Evolutionary conservation across 2,113 vertebrate species (phyloP), one percentile per base, ranked within the genome.

Genomic region (Dicaeum eximium): DNA sequence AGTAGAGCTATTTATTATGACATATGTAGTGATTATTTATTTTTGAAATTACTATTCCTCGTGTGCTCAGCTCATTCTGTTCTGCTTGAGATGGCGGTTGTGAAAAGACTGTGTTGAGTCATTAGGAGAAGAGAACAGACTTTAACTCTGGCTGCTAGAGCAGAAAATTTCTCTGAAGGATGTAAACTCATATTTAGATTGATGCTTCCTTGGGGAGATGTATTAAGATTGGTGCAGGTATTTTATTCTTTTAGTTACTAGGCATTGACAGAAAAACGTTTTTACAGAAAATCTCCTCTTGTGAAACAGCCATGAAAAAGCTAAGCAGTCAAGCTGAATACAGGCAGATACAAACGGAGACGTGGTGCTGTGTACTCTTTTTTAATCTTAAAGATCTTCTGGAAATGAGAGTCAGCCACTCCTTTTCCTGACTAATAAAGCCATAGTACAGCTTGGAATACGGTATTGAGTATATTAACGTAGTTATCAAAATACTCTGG

Each of bases 351-450:
- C 15, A 33, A 80, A 64, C 57, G 87, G 56, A 71, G 90, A n/a
- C 25, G 13, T 80, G 81, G n/a, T 48, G 45, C 69, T 94, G 44
- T 71, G 53, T 31, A 28, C 93, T 69, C 64, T 75, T 75, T 88
- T 75, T 82, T 80, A 86, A 70, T 95, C 92, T 89, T 54, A 66
- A 83, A 19, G 67, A 87, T 71, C 44, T 95, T 92, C 54, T 93
- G 94, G 74, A 84, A 96, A 66, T 93, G 57, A 56, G 81, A 72
- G 57, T 66, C 80, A 75, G 48, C 21, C 62, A 51, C 70, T 93
- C 96, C 93, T 90, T 95, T 96, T 96, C 92, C 77, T 92, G 85
- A 28, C 79, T 90, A 80, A 72, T 95, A 90, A 80, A 96, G 28
- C 23, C 44, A 69, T 84, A 92, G 37, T 84, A 60, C 64, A 74